phyloP scores from a whole-genome alignment of 2,113 vertebrate genomes.

The Odontesthes bonariensis region DNA sequence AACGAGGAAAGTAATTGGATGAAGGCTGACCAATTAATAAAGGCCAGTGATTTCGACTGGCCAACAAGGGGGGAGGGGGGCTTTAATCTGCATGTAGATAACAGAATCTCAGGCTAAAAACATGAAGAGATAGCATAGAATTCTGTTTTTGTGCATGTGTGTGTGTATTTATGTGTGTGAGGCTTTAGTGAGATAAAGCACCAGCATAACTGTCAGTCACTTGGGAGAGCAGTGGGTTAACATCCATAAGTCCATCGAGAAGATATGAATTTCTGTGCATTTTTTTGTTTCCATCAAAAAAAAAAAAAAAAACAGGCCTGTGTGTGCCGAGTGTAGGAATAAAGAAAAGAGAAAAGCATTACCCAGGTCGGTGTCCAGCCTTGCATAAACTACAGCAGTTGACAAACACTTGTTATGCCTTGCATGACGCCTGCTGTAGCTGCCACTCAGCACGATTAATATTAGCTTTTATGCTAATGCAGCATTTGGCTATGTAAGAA shows the following conservation, averaged over 20 bases:
- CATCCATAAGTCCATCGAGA: slow-evolving; percentile 43
- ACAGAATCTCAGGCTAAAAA: slow-evolving; percentile 47
- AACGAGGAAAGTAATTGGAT: slow-evolving; percentile 77
- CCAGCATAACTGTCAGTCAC: slow-evolving; percentile 58
- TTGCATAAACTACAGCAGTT: slow-evolving; percentile 38
- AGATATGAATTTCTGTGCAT: slow-evolving; percentile 32
- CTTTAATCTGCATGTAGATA: slow-evolving; percentile 66
- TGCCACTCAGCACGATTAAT: slow-evolving; percentile 66
- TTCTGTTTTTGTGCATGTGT: slow-evolving; percentile 11
- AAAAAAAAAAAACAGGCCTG: slow-evolving; percentile 1
- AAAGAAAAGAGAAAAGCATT: slow-evolving; percentile 16
- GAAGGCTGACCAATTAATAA: slow-evolving; percentile 80
- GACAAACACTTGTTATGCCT: slow-evolving; percentile 75
- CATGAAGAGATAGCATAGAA: slow-evolving; percentile 35
- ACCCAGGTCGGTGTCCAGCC: slow-evolving; percentile 27
- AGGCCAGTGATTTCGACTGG: slow-evolving; percentile 52
- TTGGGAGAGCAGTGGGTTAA: slow-evolving; percentile 57
- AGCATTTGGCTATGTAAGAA: slow-evolving; percentile 78
- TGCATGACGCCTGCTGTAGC: slow-evolving; percentile 42
- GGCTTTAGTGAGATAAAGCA: slow-evolving; percentile 48
- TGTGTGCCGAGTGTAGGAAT: slow-evolving; percentile 6
- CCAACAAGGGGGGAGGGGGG: slow-evolving; percentile 40
- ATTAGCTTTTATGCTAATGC: slow-evolving; percentile 82
- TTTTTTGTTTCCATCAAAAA: slow-evolving; percentile 24
- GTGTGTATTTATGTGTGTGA: slow-evolving; percentile 17